Evolutionary conservation across 2,888 invertebrate species (phyloP).

Genomic region (Hydrotaea cyrtoneurina): DNA sequence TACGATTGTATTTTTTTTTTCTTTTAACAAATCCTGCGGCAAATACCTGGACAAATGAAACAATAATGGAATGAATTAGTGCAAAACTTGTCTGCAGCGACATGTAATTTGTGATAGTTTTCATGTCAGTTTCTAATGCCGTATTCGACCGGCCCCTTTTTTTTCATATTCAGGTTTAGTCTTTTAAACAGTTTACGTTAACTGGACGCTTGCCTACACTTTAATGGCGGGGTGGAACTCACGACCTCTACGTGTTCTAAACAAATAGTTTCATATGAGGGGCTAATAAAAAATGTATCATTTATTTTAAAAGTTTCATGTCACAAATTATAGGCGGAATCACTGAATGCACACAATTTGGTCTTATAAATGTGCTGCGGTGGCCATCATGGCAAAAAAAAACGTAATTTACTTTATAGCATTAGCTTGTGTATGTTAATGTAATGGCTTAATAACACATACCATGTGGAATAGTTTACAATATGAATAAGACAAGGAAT

Average conservation of each 20-base stretch:
- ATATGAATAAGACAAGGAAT: too few species aligned
- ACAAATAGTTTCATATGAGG: neutral
- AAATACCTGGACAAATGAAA: neutral
- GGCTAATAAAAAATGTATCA: neutral
- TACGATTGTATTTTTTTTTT: neutral
- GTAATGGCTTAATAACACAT: too few species aligned
- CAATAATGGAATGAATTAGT: neutral
- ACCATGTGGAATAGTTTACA: too few species aligned
- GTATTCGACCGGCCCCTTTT: neutral
- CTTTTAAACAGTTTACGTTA: neutral
- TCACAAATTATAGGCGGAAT: constrained; percentile 18
- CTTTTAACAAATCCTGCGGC: neutral
- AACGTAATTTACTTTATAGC: too few species aligned
- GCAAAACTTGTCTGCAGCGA: constrained; percentile 4
- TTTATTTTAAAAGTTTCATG: constrained; percentile 12
- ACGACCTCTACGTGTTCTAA: neutral
- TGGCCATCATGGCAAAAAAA: neutral
- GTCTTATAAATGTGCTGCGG: constrained; percentile 2
- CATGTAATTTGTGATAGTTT: constrained; percentile 4
- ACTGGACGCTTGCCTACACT: neutral
- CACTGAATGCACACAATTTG: constrained; percentile 10
- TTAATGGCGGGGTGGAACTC: neutral
- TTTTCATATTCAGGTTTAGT: neutral
- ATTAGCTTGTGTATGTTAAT: too few species aligned
- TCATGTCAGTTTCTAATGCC: neutral